These are phyloP conservation scores for Chanos chanos DNA, from an alignment of 2,797 vertebrate species.

Conservation along the genomic window DNA sequence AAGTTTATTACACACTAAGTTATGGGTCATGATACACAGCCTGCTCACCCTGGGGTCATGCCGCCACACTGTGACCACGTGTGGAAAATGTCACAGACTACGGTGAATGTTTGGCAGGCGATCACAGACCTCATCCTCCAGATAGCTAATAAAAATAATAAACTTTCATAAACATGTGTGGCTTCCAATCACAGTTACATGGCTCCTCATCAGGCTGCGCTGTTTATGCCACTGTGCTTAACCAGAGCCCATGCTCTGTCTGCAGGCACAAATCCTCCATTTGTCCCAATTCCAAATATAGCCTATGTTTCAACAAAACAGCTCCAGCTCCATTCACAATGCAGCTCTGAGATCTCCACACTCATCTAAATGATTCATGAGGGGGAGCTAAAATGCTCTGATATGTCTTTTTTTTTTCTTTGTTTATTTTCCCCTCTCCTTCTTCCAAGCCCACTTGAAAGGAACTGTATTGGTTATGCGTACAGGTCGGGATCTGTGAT, in stretches of 20 bases:
- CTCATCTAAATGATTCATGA: too few species aligned
- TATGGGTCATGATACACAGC: constrained; percentile 41
- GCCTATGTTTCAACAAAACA: constrained; percentile 33
- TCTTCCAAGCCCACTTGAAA: too few species aligned
- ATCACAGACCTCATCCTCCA: constrained; percentile 55
- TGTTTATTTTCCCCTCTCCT: too few species aligned
- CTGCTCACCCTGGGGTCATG: constrained; percentile 30
- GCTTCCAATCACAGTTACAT: constrained; percentile 58
- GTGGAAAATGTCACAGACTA: constrained; percentile 63
- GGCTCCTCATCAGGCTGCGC: constrained; percentile 55
- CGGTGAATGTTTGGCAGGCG: constrained; percentile 58
- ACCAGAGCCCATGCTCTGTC: constrained; percentile 50
- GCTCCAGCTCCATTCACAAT: background rate
- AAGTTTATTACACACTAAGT: constrained; percentile 49
- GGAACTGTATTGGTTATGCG: too few species aligned
- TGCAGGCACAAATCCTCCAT: constrained; percentile 53
- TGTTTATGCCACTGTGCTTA: constrained; percentile 56
- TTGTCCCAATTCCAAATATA: constrained; percentile 59
- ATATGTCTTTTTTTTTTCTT: too few species aligned
- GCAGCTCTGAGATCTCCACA: background rate
- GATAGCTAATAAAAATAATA: constrained; percentile 62
- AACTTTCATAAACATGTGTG: constrained; percentile 57
- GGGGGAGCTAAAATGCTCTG: too few species aligned
- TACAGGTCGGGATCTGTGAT: too few species aligned
- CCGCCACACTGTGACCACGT: constrained; percentile 54